Conservation (phyloP, 2,888 invertebrate species). For the Pilophorus perplexus region DNA sequence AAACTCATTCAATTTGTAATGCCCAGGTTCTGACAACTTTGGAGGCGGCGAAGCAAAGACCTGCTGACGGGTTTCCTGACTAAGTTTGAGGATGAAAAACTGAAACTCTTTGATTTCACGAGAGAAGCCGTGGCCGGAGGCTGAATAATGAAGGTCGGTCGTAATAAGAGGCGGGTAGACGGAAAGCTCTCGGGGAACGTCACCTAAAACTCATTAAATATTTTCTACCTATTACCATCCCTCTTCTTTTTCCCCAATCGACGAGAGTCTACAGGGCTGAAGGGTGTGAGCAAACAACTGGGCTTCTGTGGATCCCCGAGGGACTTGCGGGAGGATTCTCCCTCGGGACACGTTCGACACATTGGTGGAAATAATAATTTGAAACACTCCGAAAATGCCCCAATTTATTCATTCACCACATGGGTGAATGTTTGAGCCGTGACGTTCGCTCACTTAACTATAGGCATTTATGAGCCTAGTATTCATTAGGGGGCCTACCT, state of each 20-base stretch:
- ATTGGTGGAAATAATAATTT: neutral
- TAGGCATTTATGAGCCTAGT: too few species aligned
- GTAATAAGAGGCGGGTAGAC: constrained; percentile 13
- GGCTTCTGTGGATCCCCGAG: constrained; percentile 3
- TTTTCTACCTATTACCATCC: constrained; percentile 40
- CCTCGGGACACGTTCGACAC: too few species aligned
- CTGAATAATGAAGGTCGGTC: constrained; percentile 23
- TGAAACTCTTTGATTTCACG: constrained; percentile 15
- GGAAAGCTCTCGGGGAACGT: constrained; percentile 11
- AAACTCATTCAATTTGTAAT: neutral
- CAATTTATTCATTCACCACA: too few species aligned
- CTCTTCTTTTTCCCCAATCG: neutral
- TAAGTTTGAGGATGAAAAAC: too few species aligned
- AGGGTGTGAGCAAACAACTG: constrained; percentile 32
- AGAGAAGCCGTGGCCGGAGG: constrained; percentile 10
- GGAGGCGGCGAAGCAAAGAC: too few species aligned
- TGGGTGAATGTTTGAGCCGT: too few species aligned
- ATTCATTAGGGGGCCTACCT: too few species aligned
- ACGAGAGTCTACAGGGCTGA: constrained; percentile 1
- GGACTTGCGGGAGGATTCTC: neutral
- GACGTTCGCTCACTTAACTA: too few species aligned
- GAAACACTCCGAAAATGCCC: too few species aligned
- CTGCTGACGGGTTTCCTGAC: too few species aligned
- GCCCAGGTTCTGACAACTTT: too few species aligned
- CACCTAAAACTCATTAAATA: constrained; percentile 40